These are phyloP conservation scores for Drosophila dives DNA, from an alignment of 2,888 invertebrate genomes.

Conservation along the genomic window DNA sequence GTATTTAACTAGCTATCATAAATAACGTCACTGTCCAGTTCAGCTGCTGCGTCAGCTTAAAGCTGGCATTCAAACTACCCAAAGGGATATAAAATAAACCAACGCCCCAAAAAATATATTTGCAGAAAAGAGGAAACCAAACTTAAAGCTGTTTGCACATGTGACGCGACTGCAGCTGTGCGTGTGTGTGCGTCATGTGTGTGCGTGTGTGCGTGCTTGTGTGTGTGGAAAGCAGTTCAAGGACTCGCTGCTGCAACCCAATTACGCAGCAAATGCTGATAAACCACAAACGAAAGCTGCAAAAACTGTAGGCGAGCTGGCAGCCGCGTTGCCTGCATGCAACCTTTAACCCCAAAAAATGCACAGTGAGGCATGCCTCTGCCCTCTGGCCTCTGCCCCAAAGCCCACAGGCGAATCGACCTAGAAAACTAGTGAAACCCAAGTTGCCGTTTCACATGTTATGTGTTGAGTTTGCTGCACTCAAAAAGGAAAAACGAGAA, in stretches of 20 bases:
- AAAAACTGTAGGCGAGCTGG: conserved; percentile 7
- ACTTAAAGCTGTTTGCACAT: conserved; percentile 48
- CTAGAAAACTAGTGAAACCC: conserved; percentile 57
- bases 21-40: conserved; percentile 43
- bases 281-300: conserved; percentile 27
- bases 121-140: not conserved
- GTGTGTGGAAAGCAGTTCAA: conserved; percentile 55
- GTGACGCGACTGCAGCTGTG: conserved; percentile 41
- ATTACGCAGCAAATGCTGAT: conserved; percentile 67
- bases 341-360: conserved; percentile 64
- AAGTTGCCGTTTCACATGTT: conserved; percentile 29
- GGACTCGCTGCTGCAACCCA: conserved; percentile 66
- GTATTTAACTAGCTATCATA: conserved; percentile 18
- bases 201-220: conserved; percentile 12
- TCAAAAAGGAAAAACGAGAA: conserved; percentile 49
- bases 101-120: conserved; percentile 12
- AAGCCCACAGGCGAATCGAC: conserved; percentile 42
- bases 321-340: conserved; percentile 18
- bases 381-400: not conserved
- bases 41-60: conserved; percentile 22
- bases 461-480: conserved; percentile 30
- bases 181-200: not conserved
- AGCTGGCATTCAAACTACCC: not conserved
- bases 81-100: not conserved
- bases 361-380: conserved; percentile 1